These are phyloP conservation scores for Conchocele bisecta DNA, from an alignment of 2,888 invertebrate species.

Conservation along the genomic window DNA sequence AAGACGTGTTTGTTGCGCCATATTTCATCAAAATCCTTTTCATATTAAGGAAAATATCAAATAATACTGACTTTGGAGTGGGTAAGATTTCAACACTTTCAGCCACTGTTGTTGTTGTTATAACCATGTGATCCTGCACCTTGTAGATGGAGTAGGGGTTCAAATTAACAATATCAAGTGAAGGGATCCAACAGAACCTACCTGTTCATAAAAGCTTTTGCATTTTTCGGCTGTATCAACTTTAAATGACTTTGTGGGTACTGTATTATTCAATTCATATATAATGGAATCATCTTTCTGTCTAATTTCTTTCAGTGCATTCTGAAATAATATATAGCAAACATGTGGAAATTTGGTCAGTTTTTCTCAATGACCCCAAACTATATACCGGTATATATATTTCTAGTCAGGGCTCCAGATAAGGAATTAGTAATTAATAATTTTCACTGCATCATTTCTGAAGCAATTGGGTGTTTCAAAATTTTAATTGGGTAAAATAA, in stretches of 20 bases:
- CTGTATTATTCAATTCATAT: conserved; percentile 91
- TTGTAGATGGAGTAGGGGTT: not conserved
- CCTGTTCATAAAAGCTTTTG: conserved; percentile 89
- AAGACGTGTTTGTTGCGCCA: too few relatives aligned
- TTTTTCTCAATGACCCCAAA: not conserved
- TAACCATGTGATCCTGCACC: too few relatives aligned
- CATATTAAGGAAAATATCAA: too few relatives aligned
- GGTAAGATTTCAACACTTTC: too few relatives aligned
- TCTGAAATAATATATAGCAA: conserved; percentile 84
- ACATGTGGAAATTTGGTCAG: not conserved
- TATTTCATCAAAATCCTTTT: too few relatives aligned
- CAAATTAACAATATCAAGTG: not conserved
- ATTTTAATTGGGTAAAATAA: too few relatives aligned
- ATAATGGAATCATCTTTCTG: conserved; percentile 94
- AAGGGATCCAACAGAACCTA: conserved; percentile 81
- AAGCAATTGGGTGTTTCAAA: too few relatives aligned
- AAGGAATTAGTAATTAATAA: too few relatives aligned
- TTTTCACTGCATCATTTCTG: too few relatives aligned
- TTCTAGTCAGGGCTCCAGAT: too few relatives aligned
- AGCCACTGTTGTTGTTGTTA: too few relatives aligned
- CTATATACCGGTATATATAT: not conserved
- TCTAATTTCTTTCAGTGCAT: conserved; percentile 92
- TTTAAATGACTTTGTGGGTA: conserved; percentile 96
- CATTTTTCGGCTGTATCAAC: conserved; percentile 89
- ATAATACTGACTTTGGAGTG: too few relatives aligned